Conservation (phyloP, 2,113 vertebrate genomes). For the Astatoreochromis straeleni region DNA sequence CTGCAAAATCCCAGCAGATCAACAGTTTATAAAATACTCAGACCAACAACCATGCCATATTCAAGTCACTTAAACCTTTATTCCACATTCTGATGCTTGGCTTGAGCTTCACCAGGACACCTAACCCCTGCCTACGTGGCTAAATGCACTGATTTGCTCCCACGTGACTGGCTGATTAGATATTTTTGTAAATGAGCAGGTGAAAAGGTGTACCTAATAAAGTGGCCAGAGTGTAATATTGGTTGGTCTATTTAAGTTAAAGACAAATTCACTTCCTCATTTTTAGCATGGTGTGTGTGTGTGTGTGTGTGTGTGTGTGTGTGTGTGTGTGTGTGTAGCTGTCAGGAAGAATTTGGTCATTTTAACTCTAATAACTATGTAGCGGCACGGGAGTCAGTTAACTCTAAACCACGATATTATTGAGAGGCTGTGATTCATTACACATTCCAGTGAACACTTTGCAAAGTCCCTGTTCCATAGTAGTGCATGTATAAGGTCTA, state of each 20-base stretch:
- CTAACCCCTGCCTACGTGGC: background rate
- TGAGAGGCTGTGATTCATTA: background rate
- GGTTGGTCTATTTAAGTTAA: background rate
- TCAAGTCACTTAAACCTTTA: background rate
- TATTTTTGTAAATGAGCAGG: background rate
- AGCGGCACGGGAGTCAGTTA: background rate
- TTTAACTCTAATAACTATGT: background rate
- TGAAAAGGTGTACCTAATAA: background rate
- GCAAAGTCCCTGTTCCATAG: background rate
- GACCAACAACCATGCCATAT: background rate
- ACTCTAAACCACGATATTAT: background rate
- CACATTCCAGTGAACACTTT: background rate
- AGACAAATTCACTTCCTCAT: background rate
- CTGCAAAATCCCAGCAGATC: background rate
- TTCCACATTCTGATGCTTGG: background rate
- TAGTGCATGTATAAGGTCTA: background rate
- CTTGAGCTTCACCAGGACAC: background rate
- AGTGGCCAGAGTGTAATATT: background rate
- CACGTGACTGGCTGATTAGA: background rate
- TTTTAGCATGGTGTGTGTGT: rapidly evolving
- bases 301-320: background rate
- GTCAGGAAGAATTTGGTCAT: background rate
- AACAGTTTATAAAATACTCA: background rate
- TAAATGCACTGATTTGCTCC: background rate
- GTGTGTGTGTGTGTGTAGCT: background rate